Evolutionary conservation across 2,888 invertebrate genomes (phyloP), one percentile per base, ranked within the genome.

Genomic region (Laothoe populi): DNA sequence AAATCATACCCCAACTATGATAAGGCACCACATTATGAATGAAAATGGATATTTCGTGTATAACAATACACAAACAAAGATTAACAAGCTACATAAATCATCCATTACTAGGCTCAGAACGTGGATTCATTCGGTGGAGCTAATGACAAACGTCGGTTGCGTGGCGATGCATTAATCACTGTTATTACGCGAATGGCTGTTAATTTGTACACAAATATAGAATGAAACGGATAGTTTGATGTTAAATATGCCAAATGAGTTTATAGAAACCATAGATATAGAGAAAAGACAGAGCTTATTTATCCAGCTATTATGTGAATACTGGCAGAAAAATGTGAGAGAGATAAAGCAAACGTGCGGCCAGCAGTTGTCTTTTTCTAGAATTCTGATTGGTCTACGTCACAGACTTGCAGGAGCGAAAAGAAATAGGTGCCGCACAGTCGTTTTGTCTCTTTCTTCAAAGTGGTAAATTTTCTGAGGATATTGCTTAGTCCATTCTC

Each of bases 101-200:
- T 61, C 53, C 53, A 61, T 61, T 53, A 49, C 19, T 10, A 57
- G 45, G 44, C 38, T 23, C 19, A 35, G 53, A 63, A 24, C 62
- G 57, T 46, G 59, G 57, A 59, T 59, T 45, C 59, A 65, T 61
- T 60, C 62, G 49, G 46, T 42, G 53, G 58, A 57, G 53, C 61
- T 61, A 61, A 61, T 61, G 53, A 66, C 65, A 64, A 64, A 62
- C 63, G 60, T 46, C 42, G 48, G 44, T 44, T 59, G 26, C 70
- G 69, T 70, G 72, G 60, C 63, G 62, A 53, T 57, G 53, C 67
- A 68, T 66, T 65, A 60, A 70, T 66, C 49, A 49, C 26, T 53
- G 60, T 40, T 61, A 61, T 61, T 53, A 53, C 42, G 53, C 48
- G 46, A 46, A 48, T 58, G 48, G 31, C n/a, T 35, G 49, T 49